phyloP scores from a whole-genome alignment of 2,888 invertebrate genomes.

The Rhaphigaster nebulosa region DNA sequence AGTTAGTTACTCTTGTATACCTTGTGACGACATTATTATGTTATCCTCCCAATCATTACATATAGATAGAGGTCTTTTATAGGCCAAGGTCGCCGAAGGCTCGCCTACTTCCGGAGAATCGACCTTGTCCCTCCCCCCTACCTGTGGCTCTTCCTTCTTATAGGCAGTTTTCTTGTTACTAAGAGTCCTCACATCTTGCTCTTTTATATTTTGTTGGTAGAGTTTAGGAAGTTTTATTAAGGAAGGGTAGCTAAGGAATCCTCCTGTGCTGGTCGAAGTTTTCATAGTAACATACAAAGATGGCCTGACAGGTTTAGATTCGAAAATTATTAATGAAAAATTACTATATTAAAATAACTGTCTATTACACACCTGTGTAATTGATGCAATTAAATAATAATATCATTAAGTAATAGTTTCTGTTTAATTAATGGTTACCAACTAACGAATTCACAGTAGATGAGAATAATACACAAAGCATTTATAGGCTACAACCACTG shows the following conservation, averaged over 20 bases:
- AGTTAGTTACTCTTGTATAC: not conserved
- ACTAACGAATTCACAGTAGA: not conserved
- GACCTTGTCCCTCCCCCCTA: slow-evolving; percentile 39
- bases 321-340: not conserved
- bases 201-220: no score
- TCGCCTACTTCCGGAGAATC: slow-evolving; percentile 45
- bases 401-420: not conserved
- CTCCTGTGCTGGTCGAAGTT: no score
- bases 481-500: not conserved
- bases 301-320: not conserved
- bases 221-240: no score
- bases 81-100: slow-evolving; percentile 26
- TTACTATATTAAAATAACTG: not conserved
- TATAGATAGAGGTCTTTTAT: not conserved
- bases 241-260: no score
- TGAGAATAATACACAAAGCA: not conserved
- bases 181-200: not conserved
- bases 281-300: not conserved
- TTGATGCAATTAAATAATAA: slow-evolving; percentile 8
- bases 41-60: not conserved
- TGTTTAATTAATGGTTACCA: not conserved
- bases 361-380: not conserved
- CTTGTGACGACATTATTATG: not conserved
- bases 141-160: slow-evolving; percentile 18
- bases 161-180: not conserved